Evolutionary conservation across 1,140 invertebrate genomes (phyloP).

Genomic region (Orchesella cincta): DNA sequence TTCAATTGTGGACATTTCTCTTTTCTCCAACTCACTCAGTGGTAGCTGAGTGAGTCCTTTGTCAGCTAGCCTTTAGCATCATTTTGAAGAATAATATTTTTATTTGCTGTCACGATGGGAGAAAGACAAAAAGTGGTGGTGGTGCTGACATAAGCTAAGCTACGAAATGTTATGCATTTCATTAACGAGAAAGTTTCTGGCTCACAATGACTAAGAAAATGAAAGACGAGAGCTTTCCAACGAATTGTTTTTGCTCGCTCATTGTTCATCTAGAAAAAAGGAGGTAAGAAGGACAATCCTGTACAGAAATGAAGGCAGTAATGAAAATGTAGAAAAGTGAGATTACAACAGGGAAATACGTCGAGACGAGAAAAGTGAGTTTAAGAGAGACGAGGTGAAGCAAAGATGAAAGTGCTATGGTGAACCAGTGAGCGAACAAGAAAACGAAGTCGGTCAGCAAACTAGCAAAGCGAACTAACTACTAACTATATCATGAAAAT

Average conservation of each 20-base stretch:
- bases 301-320: neutral
- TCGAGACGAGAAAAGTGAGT: neutral
- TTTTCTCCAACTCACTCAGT: neutral
- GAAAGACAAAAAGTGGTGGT: neutral
- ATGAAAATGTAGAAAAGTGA: neutral
- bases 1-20: conserved; percentile 5
- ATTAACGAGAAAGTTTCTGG: neutral
- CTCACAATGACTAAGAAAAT: neutral
- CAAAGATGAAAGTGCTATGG: neutral
- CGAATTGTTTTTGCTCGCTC: neutral
- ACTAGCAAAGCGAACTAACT: conserved; percentile 12
- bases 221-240: neutral
- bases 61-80: neutral
- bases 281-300: neutral
- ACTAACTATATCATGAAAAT: conserved; percentile 23
- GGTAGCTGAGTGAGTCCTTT: too few species aligned
- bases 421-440: too few species aligned
- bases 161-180: conserved; percentile 13
- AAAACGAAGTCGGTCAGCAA: conserved; percentile 8
- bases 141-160: conserved; percentile 4
- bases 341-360: neutral
- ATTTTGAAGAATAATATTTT: conserved; percentile 3
- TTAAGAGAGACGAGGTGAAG: neutral
- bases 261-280: conserved; percentile 3
- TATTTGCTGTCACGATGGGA: neutral